Percentiles rank a stretch among this genome's conserved stretches.
Conservation (phyloP, 2,888 invertebrate genomes). For the Plemyria rubiginata region DNA sequence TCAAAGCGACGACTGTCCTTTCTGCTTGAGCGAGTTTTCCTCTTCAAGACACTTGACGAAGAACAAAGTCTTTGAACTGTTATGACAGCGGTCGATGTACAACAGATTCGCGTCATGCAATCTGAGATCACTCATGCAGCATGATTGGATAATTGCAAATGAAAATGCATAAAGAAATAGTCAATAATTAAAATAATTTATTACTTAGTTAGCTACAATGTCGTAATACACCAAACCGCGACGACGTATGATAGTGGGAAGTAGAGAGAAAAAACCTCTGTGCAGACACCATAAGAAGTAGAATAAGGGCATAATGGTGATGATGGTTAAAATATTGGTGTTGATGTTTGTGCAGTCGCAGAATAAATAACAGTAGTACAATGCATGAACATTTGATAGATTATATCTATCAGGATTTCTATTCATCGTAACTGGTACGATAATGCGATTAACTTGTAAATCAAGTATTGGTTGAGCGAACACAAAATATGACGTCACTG, state of each 20-base stretch:
- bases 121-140: slow-evolving; percentile 52
- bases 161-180: slow-evolving; percentile 17
- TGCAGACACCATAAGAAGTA: too few relatives aligned
- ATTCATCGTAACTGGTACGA: slow-evolving; percentile 19
- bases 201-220: background rate
- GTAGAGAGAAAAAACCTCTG: too few relatives aligned
- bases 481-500: slow-evolving; percentile 51
- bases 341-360: too few relatives aligned
- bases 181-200: background rate
- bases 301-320: too few relatives aligned
- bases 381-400: background rate
- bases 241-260: too few relatives aligned
- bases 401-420: slow-evolving; percentile 8
- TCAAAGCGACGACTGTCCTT: slow-evolving; percentile 15
- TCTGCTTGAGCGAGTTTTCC: slow-evolving; percentile 28
- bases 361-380: too few relatives aligned
- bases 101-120: slow-evolving; percentile 58
- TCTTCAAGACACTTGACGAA: slow-evolving; percentile 41
- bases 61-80: slow-evolving; percentile 45
- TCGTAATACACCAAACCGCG: background rate
- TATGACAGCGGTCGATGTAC: slow-evolving; percentile 51
- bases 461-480: slow-evolving; percentile 51
- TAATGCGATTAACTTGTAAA: slow-evolving; percentile 52
- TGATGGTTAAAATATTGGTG: too few relatives aligned
- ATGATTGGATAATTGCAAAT: slow-evolving; percentile 36